Conservation (phyloP, 2,113 vertebrate species). For the Melanocharis versteri region DNA sequence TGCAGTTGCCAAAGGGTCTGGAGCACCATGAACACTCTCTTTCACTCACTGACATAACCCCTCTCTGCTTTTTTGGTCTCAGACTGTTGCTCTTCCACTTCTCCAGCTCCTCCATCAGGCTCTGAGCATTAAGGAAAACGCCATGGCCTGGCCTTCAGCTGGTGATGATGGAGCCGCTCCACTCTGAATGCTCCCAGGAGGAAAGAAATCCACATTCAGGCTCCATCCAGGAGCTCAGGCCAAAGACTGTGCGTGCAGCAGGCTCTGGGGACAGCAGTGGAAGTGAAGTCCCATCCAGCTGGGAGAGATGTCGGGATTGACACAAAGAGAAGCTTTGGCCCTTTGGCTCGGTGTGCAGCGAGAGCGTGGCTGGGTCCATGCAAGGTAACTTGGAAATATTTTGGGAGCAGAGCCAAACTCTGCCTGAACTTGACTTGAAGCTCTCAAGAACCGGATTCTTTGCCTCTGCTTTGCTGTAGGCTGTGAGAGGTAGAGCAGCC, state of each 20-base stretch:
- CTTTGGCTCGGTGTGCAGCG: rapidly evolving
- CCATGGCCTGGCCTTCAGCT: background rate
- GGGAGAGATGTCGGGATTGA: rapidly evolving
- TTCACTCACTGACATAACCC: background rate
- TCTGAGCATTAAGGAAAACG: background rate
- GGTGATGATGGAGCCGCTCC: background rate
- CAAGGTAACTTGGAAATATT: background rate
- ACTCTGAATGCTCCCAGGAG: background rate
- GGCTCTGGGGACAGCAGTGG: background rate
- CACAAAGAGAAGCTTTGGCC: background rate
- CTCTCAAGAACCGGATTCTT: background rate
- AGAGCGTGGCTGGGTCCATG: background rate
- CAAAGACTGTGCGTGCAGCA: background rate
- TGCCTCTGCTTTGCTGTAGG: background rate
- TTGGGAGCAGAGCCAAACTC: background rate
- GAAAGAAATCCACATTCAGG: background rate
- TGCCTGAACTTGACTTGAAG: constrained; percentile 12
- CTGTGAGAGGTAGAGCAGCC: background rate
- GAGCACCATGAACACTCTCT: background rate
- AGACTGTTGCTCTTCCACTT: background rate
- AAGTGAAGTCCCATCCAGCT: background rate
- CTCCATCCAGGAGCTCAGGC: background rate
- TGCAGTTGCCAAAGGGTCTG: background rate
- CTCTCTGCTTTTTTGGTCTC: background rate
- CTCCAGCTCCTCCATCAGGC: background rate